Evolutionary conservation across 2,888 invertebrate genomes (phyloP).

Genomic region (Callyntrura guangdongensis): DNA sequence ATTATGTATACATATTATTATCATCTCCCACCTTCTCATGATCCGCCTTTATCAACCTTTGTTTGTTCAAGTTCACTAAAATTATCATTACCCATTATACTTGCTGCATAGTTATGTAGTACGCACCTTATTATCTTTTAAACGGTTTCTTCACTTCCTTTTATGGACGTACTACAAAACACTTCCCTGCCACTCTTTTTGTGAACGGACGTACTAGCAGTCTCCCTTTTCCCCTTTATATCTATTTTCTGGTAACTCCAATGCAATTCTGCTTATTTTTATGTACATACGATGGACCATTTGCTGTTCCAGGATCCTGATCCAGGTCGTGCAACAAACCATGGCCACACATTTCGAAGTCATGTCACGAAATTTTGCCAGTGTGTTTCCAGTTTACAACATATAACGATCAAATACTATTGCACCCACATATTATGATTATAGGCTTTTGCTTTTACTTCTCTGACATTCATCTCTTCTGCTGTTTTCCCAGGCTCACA

Average conservation of each 20-base stretch:
- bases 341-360: constrained; percentile 67
- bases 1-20: constrained; percentile 24
- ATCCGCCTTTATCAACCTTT: neutral
- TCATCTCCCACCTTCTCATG: neutral
- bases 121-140: neutral
- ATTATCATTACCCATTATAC: constrained; percentile 62
- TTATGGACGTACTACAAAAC: constrained; percentile 15
- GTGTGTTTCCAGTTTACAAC: constrained; percentile 31
- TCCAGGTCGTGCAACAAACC: constrained; percentile 63
- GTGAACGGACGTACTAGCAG: neutral
- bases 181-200: neutral
- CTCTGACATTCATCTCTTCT: constrained; percentile 44
- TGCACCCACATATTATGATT: neutral
- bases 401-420: constrained; percentile 40
- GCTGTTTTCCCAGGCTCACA: neutral
- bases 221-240: neutral
- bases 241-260: neutral
- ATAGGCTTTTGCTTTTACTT: neutral
- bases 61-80: constrained; percentile 28
- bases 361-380: constrained; percentile 65
- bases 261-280: constrained; percentile 29
- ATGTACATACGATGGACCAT: constrained; percentile 16
- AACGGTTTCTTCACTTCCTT: too few relatives aligned
- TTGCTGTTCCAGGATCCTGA: constrained; percentile 49
- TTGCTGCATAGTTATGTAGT: neutral